These are phyloP conservation scores for Theodoxus fluviatilis DNA, from an alignment of 2,888 invertebrate genomes.

Conservation along the genomic window DNA sequence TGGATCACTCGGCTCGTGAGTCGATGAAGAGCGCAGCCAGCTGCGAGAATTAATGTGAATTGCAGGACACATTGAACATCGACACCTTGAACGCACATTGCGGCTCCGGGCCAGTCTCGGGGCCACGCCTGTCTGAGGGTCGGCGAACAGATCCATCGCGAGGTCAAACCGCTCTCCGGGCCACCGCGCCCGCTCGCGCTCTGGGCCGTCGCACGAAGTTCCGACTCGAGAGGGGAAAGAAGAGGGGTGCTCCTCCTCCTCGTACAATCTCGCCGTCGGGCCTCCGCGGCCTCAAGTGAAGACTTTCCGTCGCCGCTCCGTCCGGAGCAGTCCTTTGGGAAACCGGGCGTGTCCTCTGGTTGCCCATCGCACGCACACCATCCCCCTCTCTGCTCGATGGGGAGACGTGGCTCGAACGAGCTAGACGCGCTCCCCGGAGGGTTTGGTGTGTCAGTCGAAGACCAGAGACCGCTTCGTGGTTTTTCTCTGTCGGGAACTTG, in stretches of 20 bases:
- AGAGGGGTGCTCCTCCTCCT: neutral
- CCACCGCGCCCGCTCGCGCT: slow-evolving; percentile 19
- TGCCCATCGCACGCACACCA: neutral
- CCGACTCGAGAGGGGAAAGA: slow-evolving; percentile 7
- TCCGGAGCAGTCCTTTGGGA: neutral
- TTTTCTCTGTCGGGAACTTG: too few species aligned
- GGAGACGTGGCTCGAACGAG: too few species aligned
- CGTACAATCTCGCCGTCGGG: neutral
- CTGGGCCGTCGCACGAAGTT: slow-evolving; percentile 26
- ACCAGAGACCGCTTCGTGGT: too few species aligned
- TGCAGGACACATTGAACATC: slow-evolving; percentile 70
- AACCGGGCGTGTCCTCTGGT: neutral
- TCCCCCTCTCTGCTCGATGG: neutral
- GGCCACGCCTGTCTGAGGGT: slow-evolving; percentile 64
- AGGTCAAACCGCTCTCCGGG: neutral
- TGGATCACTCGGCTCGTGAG: slow-evolving; percentile 72
- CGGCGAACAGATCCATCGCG: slow-evolving; percentile 35
- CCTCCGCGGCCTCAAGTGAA: neutral
- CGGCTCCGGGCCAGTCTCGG: slow-evolving; percentile 66
- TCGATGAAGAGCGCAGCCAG: slow-evolving; percentile 73
- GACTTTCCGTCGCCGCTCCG: neutral
- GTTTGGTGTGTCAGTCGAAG: too few species aligned
- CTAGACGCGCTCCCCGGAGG: too few species aligned
- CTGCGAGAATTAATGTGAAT: slow-evolving; percentile 67
- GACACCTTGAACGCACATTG: slow-evolving; percentile 74